Evolutionary conservation across 2,888 invertebrate genomes (phyloP).

Genomic region (Allygus modestus): DNA sequence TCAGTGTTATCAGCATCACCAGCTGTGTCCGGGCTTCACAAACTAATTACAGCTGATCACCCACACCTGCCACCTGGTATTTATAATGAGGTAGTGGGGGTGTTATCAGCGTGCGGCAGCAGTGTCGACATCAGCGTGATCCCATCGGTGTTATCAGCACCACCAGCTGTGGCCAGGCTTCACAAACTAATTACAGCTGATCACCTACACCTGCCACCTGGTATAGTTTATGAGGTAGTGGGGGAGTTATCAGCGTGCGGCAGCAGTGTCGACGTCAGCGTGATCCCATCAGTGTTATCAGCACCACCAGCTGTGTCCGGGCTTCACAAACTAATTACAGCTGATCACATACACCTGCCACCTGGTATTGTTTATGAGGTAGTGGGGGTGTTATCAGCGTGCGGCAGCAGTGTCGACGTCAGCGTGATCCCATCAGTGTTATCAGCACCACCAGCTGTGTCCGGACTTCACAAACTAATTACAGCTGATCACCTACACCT

Average conservation of each 20-base stretch:
- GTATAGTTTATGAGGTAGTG: neutral
- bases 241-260: neutral
- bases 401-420: no score
- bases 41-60: slow-evolving; percentile 2
- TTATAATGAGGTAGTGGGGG: neutral
- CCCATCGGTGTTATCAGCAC: slow-evolving; percentile 4
- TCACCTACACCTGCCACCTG: slow-evolving; percentile 4
- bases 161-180: neutral
- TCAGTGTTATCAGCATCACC: slow-evolving; percentile 1
- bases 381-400: no score
- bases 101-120: neutral
- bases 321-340: neutral
- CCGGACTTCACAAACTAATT: no score
- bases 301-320: slow-evolving; percentile 4
- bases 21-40: neutral
- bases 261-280: slow-evolving; percentile 9
- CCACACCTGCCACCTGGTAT: neutral
- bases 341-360: no score
- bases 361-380: no score
- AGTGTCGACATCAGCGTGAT: neutral
- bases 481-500: no score
- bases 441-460: no score
- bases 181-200: neutral
- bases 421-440: no score
- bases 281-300: slow-evolving; percentile 9